Evolutionary conservation across 2,113 vertebrate genomes (phyloP).

Genomic region (Cygnus atratus): DNA sequence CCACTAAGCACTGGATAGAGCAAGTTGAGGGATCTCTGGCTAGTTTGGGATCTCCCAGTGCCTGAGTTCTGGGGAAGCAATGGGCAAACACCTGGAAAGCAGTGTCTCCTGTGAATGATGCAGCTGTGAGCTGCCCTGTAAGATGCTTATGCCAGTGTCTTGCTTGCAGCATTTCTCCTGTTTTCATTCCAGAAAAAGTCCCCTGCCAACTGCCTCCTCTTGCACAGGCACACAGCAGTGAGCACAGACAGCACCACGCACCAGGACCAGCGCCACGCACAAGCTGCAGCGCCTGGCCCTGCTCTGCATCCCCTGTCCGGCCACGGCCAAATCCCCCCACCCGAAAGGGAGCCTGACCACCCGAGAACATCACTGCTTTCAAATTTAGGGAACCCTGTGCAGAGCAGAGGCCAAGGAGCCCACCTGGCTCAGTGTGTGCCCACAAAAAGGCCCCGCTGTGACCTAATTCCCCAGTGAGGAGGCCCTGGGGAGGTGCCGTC

Average conservation of each 20-base stretch:
- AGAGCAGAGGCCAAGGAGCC: not conserved
- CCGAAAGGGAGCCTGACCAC: not conserved
- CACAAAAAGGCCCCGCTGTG: not conserved
- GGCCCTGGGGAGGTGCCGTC: not conserved
- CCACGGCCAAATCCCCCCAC: not conserved
- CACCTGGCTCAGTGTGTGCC: too few species aligned
- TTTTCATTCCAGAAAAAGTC: not conserved
- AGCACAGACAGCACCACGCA: not conserved
- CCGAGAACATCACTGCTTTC: not conserved
- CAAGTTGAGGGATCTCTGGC: not conserved
- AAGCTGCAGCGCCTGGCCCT: not conserved
- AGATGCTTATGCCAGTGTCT: not conserved
- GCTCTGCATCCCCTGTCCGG: not conserved
- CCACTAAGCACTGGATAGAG: accelerated
- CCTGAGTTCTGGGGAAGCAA: not conserved
- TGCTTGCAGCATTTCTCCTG: not conserved
- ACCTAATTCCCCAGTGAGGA: not conserved
- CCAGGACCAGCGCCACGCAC: too few species aligned
- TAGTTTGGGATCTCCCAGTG: accelerated
- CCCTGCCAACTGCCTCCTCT: not conserved
- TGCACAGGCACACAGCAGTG: not conserved
- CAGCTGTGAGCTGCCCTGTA: too few species aligned
- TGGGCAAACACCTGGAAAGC: not conserved
- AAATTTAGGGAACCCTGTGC: not conserved
- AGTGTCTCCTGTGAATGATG: accelerated